These are phyloP conservation scores for Drosophila prosaltans DNA, from an alignment of 1,140 invertebrate genomes.

Conservation along the genomic window DNA sequence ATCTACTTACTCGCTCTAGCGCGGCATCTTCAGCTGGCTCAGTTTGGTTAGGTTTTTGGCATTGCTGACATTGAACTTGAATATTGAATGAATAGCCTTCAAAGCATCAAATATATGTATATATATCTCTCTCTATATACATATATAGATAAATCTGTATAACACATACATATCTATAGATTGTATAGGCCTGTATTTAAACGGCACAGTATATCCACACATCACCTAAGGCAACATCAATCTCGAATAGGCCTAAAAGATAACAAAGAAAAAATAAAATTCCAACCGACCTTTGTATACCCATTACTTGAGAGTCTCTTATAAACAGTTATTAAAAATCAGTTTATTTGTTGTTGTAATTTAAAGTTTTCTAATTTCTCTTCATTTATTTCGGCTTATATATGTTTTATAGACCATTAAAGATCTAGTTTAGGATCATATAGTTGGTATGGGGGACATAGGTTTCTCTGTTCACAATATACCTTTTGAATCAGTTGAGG, in stretches of 20 bases:
- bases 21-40: conserved; percentile 4
- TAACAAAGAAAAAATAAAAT: neutral
- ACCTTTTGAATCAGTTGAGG: conserved; percentile 26
- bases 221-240: conserved; percentile 7
- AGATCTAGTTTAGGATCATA: too few species aligned
- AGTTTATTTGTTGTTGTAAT: too few species aligned
- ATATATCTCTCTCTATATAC: neutral
- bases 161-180: neutral
- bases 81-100: conserved; percentile 6
- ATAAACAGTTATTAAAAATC: too few species aligned
- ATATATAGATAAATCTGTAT: neutral
- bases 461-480: conserved; percentile 15
- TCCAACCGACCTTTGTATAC: neutral
- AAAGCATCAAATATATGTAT: neutral
- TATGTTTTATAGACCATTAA: too few species aligned
- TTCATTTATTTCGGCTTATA: too few species aligned
- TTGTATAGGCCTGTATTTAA: conserved; percentile 1
- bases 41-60: conserved; percentile 30
- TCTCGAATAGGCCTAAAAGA: neutral
- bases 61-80: conserved; percentile 21
- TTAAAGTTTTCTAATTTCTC: too few species aligned
- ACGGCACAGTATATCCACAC: neutral
- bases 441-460: neutral
- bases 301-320: neutral
- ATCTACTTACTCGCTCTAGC: too few species aligned